phyloP scores from a whole-genome alignment of 1,140 invertebrate genomes.

The Hypothenemus hampei region DNA sequence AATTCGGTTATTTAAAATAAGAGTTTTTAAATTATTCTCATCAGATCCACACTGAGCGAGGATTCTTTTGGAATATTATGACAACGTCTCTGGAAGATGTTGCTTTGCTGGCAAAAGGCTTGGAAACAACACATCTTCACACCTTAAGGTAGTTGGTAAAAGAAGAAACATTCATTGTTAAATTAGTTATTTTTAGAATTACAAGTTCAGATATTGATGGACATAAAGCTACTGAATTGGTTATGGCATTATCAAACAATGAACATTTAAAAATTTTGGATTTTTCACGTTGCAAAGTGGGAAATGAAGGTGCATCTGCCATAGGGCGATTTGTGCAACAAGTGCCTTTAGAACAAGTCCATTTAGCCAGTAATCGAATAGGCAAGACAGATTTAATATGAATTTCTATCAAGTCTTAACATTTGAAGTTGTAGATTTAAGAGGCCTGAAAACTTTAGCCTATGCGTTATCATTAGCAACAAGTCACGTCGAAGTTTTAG shows the following conservation, averaged over 20 bases:
- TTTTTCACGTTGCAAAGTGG: conserved; percentile 24
- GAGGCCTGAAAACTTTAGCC: conserved; percentile 14
- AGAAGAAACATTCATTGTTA: not conserved
- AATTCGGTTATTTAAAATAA: not conserved
- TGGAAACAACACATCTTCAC: conserved; percentile 47
- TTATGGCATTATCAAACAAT: conserved; percentile 19
- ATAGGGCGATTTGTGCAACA: conserved; percentile 12
- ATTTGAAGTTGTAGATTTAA: conserved; percentile 10
- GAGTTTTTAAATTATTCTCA: not conserved
- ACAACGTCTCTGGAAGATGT: conserved; percentile 49
- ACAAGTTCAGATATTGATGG: conserved; percentile 27
- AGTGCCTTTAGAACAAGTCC: conserved; percentile 4
- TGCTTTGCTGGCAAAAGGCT: conserved; percentile 46
- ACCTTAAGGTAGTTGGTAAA: conserved; percentile 40
- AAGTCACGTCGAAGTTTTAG: conserved; percentile 3
- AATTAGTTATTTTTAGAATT: conserved; percentile 9
- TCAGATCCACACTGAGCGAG: conserved; percentile 40
- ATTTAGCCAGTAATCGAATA: conserved; percentile 22
- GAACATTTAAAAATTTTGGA: conserved; percentile 11
- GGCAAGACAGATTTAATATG: not conserved
- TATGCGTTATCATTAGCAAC: conserved; percentile 5
- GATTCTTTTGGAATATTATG: conserved; percentile 48
- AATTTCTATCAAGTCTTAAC: not conserved
- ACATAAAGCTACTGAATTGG: conserved; percentile 12
- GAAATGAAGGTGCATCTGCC: conserved; percentile 8